Base-by-base conservation (phyloP, 2,113 vertebrate species). In the Jacana jacana region DNA sequence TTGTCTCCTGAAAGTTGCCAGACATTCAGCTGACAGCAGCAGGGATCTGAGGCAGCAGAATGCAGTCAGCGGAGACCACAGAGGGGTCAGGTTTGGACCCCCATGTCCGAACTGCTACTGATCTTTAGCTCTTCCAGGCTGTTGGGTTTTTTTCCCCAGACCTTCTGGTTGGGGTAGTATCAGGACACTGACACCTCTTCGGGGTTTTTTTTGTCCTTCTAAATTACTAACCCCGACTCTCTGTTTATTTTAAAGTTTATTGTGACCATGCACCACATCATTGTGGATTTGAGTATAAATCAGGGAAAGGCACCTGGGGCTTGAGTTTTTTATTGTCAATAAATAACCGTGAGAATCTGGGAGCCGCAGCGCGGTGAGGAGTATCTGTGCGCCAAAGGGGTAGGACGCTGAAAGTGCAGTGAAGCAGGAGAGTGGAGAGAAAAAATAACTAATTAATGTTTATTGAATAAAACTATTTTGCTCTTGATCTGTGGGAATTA, bases 401-500 rank as follows among this genome's bases (percentile, higher is more conserved):
- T 60, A 81, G 86, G 85, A 68, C 2, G 2, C 33, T 71, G 10
- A n/a, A 76, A 86, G 48, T 65, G 44, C 86, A 82, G 48, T 22
- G 78, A 87, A 55, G 65, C 46, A 78, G 76, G 68, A 82, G 51
- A 81, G 68, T 8, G 64, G 42, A 55, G 55, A 17, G 35, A 49
- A 42, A 58, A 80, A 81, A 57, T 11, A 71, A 73, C 60, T 75
- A 91, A 96, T 93, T 95, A 94, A 86, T 89, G 46, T 84, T 93
- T 89, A 89, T 77, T 89, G 73, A 91, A 77, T 92, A 52, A 80
- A 95, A 86, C 31, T 52, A 51, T 94, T 89, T 55, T 69, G 28
- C 49, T 93, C 77, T 88, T 81, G 37, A 65, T 91, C 77, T 72
- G n/a, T 91, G 83, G 58, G 73, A 93, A 93, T 96, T 96, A 72